Conservation (phyloP, 2,888 invertebrate genomes). For the Loripinus fragilis region DNA sequence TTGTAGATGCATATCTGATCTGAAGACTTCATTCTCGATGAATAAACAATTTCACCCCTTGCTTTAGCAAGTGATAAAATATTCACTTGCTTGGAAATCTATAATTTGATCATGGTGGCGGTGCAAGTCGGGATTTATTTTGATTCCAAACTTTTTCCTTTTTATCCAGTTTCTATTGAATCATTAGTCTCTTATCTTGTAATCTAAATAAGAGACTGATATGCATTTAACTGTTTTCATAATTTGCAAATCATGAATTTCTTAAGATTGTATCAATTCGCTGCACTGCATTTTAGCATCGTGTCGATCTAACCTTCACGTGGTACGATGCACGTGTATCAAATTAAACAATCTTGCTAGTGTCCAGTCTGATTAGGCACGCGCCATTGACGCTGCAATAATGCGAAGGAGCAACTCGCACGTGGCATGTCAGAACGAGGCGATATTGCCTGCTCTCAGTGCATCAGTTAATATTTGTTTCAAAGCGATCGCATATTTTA, state of each 20-base stretch:
- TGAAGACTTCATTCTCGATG: no score
- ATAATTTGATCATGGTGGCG: no score
- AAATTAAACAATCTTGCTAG: slow-evolving; percentile 24
- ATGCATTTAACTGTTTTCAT: background rate
- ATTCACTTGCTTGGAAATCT: no score
- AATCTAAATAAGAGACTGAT: background rate
- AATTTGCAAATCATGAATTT: slow-evolving; percentile 16
- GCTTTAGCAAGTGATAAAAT: no score
- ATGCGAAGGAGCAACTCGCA: background rate
- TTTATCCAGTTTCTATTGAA: no score
- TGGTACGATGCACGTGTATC: slow-evolving; percentile 26
- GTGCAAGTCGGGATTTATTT: no score
- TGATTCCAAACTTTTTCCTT: no score
- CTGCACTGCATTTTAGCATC: background rate
- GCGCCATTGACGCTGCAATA: background rate
- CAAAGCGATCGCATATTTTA: slow-evolving; percentile 15
- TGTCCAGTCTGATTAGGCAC: slow-evolving; percentile 40
- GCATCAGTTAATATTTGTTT: slow-evolving; percentile 12
- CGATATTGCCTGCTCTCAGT: slow-evolving; percentile 1
- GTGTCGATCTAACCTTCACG: background rate
- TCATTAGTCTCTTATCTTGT: background rate
- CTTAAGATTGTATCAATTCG: slow-evolving; percentile 4
- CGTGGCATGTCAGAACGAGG: slow-evolving; percentile 8
- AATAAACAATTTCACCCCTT: no score
- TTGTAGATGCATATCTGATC: no score